Conservation (phyloP, 2,113 vertebrate genomes). For the Grammomys dolichurus region DNA sequence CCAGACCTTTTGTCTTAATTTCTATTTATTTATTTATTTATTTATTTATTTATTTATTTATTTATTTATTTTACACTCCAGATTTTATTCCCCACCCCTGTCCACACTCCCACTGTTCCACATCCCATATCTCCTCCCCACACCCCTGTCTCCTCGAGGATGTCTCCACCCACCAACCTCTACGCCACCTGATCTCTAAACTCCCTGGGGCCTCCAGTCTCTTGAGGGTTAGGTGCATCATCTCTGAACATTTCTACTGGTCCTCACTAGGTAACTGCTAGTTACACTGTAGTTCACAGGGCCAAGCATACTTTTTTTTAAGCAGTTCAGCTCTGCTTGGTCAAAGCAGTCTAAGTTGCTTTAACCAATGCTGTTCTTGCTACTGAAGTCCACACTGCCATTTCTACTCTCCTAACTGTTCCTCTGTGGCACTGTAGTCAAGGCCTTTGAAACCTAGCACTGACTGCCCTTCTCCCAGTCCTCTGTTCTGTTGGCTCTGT, state of each 20-base stretch:
- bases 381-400: not conserved
- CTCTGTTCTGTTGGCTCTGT: not conserved
- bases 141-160: no score
- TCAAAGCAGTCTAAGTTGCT: not conserved
- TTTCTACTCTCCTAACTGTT: not conserved
- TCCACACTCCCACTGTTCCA: no score
- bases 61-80: no score
- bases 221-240: no score
- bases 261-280: conserved; percentile 33
- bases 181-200: no score
- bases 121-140: no score
- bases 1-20: conserved; percentile 29
- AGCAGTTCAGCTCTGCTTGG: not conserved
- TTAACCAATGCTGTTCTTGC: not conserved
- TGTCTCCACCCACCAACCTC: no score
- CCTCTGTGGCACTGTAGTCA: not conserved
- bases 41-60: no score
- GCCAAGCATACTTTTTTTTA: not conserved
- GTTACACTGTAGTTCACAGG: not conserved
- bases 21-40: not conserved
- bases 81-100: no score
- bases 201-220: no score
- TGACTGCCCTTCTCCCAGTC: not conserved
- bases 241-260: not conserved
- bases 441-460: not conserved